These are phyloP conservation scores for Andrena fulva DNA, from an alignment of 2,888 invertebrate genomes.

Conservation along the genomic window DNA sequence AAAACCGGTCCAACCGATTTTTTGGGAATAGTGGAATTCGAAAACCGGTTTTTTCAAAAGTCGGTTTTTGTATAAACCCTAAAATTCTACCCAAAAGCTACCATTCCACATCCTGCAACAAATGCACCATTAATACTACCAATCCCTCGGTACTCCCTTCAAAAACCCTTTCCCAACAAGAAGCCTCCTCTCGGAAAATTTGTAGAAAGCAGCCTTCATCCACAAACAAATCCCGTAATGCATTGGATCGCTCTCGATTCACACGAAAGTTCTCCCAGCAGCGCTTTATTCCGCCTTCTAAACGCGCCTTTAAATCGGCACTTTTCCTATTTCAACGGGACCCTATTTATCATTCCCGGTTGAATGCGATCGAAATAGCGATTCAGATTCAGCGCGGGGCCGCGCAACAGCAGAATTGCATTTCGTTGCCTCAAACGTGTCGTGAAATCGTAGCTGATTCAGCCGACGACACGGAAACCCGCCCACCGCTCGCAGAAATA, in stretches of 20 bases:
- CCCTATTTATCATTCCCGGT: conserved; percentile 30
- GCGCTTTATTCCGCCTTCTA: conserved; percentile 1
- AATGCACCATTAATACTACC: too few relatives aligned
- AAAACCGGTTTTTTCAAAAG: too few relatives aligned
- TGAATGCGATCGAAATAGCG: conserved; percentile 33
- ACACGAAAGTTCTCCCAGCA: not conserved
- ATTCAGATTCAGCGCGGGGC: conserved; percentile 30
- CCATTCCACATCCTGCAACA: too few relatives aligned
- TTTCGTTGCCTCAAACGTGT: conserved; percentile 38
- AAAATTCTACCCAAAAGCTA: too few relatives aligned
- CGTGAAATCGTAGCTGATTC: conserved; percentile 36
- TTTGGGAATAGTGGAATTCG: too few relatives aligned
- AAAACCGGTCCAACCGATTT: too few relatives aligned
- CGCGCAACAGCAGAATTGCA: conserved; percentile 32
- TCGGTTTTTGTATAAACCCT: too few relatives aligned
- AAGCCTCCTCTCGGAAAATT: not conserved
- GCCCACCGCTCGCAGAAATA: conserved; percentile 14
- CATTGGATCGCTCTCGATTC: conserved; percentile 13
- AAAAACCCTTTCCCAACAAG: not conserved
- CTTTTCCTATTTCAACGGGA: conserved; percentile 13
- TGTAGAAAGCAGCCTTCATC: not conserved
- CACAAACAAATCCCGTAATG: conserved; percentile 5
- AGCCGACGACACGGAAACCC: not conserved
- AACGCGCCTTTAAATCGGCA: conserved; percentile 31
- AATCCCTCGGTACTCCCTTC: not conserved